Evolutionary conservation across 2,888 invertebrate genomes (phyloP).

Genomic region (Hanleya hanleyi): DNA sequence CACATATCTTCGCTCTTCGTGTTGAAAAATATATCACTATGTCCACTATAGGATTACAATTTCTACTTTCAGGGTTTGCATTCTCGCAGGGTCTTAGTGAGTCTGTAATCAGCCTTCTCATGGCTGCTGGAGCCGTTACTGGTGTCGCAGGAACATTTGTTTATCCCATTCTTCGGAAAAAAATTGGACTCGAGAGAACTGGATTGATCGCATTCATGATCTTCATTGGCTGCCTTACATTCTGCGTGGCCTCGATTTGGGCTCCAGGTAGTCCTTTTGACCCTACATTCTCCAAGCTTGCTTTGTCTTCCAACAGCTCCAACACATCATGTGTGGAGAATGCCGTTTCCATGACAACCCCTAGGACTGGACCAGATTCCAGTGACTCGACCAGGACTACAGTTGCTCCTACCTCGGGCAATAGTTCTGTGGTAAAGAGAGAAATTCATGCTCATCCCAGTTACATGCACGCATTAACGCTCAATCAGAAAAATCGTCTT

Average conservation of each 20-base stretch:
- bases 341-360: not conserved
- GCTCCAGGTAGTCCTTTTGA: slow-evolving; percentile 76
- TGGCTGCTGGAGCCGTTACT: slow-evolving; percentile 73
- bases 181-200: slow-evolving; percentile 67
- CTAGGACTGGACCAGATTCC: not conserved
- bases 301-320: no score
- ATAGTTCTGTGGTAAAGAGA: not conserved
- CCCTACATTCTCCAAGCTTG: slow-evolving; percentile 15
- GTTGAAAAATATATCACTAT: no score
- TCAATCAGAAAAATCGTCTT: not conserved
- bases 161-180: slow-evolving; percentile 72
- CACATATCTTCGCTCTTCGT: no score
- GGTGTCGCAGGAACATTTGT: slow-evolving; percentile 75
- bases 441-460: not conserved
- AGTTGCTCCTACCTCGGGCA: not conserved
- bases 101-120: slow-evolving; percentile 72
- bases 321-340: no score
- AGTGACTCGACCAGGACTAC: not conserved
- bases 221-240: slow-evolving; percentile 66
- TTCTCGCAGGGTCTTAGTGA: slow-evolving; percentile 74
- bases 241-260: slow-evolving; percentile 74
- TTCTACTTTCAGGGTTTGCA: slow-evolving; percentile 68
- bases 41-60: no score
- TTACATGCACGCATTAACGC: not conserved
- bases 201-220: slow-evolving; percentile 67